phyloP scores from a whole-genome alignment of 2,113 vertebrate genomes.

The Drymodes brunneopygia region DNA sequence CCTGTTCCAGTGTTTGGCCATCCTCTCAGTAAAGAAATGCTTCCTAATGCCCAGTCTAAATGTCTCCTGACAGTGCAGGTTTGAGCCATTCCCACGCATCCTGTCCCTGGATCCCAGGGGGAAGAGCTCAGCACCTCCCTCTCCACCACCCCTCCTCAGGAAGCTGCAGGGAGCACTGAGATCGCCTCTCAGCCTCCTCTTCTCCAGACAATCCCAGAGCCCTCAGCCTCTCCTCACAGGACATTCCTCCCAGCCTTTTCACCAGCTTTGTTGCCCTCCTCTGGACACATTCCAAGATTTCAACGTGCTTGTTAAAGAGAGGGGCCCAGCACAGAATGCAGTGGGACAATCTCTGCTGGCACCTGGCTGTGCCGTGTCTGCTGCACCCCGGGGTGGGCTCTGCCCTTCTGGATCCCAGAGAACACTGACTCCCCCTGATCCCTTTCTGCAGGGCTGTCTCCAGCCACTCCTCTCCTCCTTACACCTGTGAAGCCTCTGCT shows the following conservation, averaged over 20 bases:
- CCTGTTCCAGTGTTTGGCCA: background rate
- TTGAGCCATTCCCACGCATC: fast-evolving
- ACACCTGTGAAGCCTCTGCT: fast-evolving
- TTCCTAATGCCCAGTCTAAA: background rate
- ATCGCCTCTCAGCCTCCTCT: background rate
- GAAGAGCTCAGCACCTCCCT: background rate
- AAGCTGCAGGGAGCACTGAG: background rate
- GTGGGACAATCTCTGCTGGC: fast-evolving
- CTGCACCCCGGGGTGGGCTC: fast-evolving
- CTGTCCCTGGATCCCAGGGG: background rate
- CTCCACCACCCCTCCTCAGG: background rate
- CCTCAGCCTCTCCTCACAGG: background rate
- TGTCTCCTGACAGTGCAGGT: background rate
- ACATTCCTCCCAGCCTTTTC: background rate
- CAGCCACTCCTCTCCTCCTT: background rate
- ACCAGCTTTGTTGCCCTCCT: background rate
- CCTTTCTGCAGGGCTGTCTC: background rate
- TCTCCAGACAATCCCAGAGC: background rate
- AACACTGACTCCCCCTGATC: fast-evolving
- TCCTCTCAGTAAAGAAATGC: background rate
- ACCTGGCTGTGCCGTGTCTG: fast-evolving
- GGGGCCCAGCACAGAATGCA: background rate
- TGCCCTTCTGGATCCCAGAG: background rate
- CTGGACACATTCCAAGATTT: background rate
- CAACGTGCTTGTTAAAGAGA: background rate